phyloP scores from a whole-genome alignment of 2,888 invertebrate genomes.

The Lamproptera curius region DNA sequence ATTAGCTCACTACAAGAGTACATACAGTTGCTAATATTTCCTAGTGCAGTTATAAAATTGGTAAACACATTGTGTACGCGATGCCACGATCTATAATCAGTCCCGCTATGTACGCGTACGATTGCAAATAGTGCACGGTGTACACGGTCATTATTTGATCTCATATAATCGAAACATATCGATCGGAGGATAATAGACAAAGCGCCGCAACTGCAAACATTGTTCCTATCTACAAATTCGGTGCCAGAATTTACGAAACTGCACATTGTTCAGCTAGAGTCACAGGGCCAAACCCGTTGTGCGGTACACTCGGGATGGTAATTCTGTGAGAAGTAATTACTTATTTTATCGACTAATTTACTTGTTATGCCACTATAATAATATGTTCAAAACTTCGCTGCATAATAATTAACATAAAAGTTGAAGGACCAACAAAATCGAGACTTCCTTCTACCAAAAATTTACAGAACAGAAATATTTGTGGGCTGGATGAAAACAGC shows the following conservation, averaged over 20 bases:
- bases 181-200: conserved; percentile 41
- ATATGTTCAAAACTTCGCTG: neutral
- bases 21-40: too few species aligned
- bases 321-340: too few species aligned
- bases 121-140: too few species aligned
- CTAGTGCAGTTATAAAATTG: too few species aligned
- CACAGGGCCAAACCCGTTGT: conserved; percentile 3
- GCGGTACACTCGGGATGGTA: conserved; percentile 5
- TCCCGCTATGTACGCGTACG: too few species aligned
- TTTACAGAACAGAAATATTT: neutral
- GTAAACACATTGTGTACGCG: too few species aligned
- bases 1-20: too few species aligned
- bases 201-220: conserved; percentile 31
- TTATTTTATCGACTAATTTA: too few species aligned
- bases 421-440: neutral
- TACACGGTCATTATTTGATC: conserved; percentile 30
- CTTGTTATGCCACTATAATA: neutral
- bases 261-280: conserved; percentile 3
- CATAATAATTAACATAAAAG: neutral
- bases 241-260: conserved; percentile 23
- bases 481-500: too few species aligned
- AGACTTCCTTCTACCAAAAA: neutral
- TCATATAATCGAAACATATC: conserved; percentile 42
- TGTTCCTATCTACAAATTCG: conserved; percentile 19
- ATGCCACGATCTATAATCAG: too few species aligned